phyloP scores from a whole-genome alignment of 1,140 invertebrate genomes.

The Rhizoglyphus robini region DNA sequence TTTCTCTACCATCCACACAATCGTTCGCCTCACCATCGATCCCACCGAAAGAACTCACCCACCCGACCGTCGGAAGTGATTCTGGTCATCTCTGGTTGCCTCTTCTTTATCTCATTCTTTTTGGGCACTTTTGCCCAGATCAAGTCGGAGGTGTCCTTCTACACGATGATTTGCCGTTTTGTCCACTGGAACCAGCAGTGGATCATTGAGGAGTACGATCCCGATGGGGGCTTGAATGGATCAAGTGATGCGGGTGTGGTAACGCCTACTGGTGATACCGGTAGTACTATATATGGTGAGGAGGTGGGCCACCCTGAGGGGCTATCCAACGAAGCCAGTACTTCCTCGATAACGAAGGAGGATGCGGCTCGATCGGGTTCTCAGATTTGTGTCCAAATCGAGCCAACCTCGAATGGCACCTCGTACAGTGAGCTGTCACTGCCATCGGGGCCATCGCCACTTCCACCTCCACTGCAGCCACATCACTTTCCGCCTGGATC shows the following conservation, averaged over 20 bases:
- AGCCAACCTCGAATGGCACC: neutral
- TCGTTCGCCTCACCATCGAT: neutral
- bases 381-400: neutral
- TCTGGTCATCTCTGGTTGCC: constrained; percentile 5
- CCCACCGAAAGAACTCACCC: neutral
- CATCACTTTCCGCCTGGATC: too few species aligned
- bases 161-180: constrained; percentile 10
- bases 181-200: constrained; percentile 11
- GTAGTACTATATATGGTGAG: neutral
- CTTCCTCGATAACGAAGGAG: neutral
- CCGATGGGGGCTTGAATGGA: neutral
- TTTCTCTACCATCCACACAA: neutral
- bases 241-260: neutral
- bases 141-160: neutral
- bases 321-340: neutral
- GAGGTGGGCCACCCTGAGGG: too few species aligned
- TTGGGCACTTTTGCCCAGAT: constrained; percentile 12
- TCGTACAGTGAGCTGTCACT: too few species aligned
- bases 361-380: neutral
- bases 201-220: constrained; percentile 17
- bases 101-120: constrained; percentile 11
- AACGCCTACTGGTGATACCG: neutral
- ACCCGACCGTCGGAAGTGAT: constrained; percentile 6
- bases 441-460: too few species aligned
- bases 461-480: too few species aligned